Evolutionary conservation across 1,140 invertebrate genomes (phyloP), one percentile per base, ranked within the genome.

Genomic region (Lepidotrigona ventralis): DNA sequence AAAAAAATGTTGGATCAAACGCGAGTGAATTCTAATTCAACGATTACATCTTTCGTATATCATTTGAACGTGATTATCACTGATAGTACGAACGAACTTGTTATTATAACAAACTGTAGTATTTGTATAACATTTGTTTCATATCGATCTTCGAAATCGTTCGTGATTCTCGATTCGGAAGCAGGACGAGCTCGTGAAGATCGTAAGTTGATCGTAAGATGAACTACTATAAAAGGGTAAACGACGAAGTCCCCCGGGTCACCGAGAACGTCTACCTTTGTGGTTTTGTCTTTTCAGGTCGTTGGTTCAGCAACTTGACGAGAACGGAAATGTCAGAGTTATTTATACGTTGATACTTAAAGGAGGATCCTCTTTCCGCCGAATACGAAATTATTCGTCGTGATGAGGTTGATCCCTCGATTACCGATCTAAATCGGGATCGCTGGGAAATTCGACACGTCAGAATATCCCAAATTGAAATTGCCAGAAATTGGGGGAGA

Each of bases 331-430:
- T 54, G 21, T 54, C 76, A 68, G 26, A 12, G n/a, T 66, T 68
- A 78, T 78, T 78, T 68, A 53, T 54, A n/a, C 14, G 12, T 21
- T 54, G 63, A 64, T 78, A 78, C 68, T 68, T 54, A 54, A 51
- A 71, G 63, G 2, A 21, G n/a, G 12, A 2, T 66, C 23, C 21
- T 66, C 26, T n/a, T 68, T 54, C 29, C 29, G 8, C 0, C 12
- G 23, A 21, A 21, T 12, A 11, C 23, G 33, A 17, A 60, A 33
- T 8, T 15, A 17, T 9, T 15, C 39, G 51, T 46, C 5, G 21
- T 33, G 29, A 77, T 21, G 9, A 26, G 29, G 17, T 21, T 51
- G 14, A 39, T 33, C 2, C 17, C 26, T 66, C 29, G 17, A 66
- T 21, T 33, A 8, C 9, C 11, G 17, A 11, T 29, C n/a, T 17